These are phyloP conservation scores for Xenopus borealis DNA, from an alignment of 2,113 vertebrate genomes.

Conservation along the genomic window DNA sequence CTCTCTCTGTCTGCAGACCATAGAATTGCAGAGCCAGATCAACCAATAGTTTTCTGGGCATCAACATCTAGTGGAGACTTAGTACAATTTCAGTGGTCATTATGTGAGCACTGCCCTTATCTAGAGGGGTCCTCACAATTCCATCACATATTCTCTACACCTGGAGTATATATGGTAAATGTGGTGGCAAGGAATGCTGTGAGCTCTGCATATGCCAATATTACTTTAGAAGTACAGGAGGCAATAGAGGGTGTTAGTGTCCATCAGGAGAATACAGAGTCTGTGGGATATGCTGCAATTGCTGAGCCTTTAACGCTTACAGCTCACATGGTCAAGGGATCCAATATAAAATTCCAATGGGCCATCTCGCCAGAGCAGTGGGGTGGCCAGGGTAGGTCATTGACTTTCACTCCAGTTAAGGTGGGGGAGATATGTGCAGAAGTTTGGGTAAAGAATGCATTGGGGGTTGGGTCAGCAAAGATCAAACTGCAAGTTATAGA, in stretches of 20 bases:
- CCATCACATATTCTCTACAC: constrained; percentile 54
- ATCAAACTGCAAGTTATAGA: constrained; percentile 58
- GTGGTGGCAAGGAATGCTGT: constrained; percentile 58
- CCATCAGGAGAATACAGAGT: constrained; percentile 48
- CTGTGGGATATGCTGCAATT: constrained; percentile 57
- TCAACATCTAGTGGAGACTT: constrained; percentile 51
- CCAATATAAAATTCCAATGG: constrained; percentile 67
- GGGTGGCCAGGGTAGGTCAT: constrained; percentile 45
- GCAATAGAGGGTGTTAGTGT: constrained; percentile 60
- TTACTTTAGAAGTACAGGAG: constrained; percentile 61
- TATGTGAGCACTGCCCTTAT: constrained; percentile 48
- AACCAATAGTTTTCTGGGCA: constrained; percentile 57
- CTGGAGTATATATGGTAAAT: constrained; percentile 60
- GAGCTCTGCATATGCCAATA: constrained; percentile 51
- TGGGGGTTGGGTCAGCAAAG: constrained; percentile 50
- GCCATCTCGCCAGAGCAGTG: constrained; percentile 38
- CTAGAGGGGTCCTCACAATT: constrained; percentile 52
- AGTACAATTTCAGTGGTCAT: constrained; percentile 61
- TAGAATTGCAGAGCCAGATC: constrained; percentile 50
- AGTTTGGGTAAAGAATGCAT: constrained; percentile 60
- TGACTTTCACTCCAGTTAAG: constrained; percentile 51
- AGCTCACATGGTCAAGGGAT: constrained; percentile 58
- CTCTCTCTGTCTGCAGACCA: constrained; percentile 54
- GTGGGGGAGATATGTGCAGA: constrained; percentile 56
- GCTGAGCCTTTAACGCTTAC: constrained; percentile 53